Conservation (phyloP, 1,140 invertebrate species). For the Neodiprion virginianus region DNA sequence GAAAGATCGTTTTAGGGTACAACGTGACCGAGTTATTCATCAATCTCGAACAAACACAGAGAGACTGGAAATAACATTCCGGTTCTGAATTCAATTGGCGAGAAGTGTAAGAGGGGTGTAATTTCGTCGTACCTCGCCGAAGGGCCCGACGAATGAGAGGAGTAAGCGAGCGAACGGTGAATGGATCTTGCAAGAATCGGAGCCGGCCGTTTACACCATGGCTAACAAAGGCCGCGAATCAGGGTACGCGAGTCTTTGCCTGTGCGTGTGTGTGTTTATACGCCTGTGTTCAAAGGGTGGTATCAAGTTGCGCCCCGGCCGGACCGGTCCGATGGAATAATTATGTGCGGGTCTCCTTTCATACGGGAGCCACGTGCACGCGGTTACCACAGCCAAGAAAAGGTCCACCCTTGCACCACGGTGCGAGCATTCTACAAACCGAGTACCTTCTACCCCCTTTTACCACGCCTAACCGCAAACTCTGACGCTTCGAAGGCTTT, state of each 20-base stretch:
- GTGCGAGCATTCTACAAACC: neutral
- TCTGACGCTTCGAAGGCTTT: neutral
- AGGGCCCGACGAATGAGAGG: neutral
- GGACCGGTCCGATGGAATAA: neutral
- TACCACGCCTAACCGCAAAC: neutral
- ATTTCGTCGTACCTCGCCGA: neutral
- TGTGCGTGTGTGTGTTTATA: neutral
- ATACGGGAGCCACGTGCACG: neutral
- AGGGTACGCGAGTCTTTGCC: neutral
- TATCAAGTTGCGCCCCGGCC: neutral
- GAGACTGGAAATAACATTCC: too few species aligned
- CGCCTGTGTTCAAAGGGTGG: neutral
- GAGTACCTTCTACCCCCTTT: neutral
- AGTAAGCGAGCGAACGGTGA: neutral
- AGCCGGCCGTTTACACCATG: neutral
- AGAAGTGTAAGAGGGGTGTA: neutral
- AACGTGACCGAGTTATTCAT: too few species aligned
- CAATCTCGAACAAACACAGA: too few species aligned
- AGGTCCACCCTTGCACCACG: neutral
- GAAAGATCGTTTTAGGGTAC: too few species aligned
- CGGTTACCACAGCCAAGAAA: conserved; percentile 2
- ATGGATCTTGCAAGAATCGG: conserved; percentile 2
- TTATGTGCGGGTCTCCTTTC: neutral
- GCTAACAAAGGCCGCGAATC: neutral
- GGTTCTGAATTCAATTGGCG: neutral